These are phyloP conservation scores for Drosophila percnosoma DNA, from an alignment of 2,888 invertebrate species.

Conservation along the genomic window DNA sequence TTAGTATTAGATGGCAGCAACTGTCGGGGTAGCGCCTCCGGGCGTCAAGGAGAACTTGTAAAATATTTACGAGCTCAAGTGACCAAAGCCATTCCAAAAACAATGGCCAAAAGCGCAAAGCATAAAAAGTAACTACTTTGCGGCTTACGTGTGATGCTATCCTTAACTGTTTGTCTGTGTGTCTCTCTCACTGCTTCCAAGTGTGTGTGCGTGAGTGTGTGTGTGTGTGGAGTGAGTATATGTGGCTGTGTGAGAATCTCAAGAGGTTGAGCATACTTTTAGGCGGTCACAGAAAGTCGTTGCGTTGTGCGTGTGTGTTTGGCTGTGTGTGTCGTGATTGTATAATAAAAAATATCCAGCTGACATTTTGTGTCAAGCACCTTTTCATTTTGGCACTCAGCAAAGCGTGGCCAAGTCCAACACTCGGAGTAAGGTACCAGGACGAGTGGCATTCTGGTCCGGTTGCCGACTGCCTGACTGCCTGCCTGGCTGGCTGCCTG, in stretches of 20 bases:
- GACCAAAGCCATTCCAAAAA: constrained; percentile 63
- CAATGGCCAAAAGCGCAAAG: constrained; percentile 64
- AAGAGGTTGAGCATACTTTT: constrained; percentile 58
- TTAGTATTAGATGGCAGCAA: constrained; percentile 41
- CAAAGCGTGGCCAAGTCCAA: constrained; percentile 61
- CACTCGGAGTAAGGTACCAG: neutral
- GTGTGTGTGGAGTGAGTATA: constrained; percentile 11
- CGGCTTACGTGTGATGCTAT: constrained; percentile 69
- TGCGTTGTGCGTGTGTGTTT: constrained; percentile 25
- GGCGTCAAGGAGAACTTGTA: constrained; percentile 64
- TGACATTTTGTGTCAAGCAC: constrained; percentile 82
- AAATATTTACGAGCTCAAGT: constrained; percentile 78
- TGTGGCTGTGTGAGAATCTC: constrained; percentile 34
- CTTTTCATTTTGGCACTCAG: constrained; percentile 80
- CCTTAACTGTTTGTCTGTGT: constrained; percentile 26
- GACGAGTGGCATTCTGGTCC: constrained; percentile 13
- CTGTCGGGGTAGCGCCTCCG: neutral
- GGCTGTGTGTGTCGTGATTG: constrained; percentile 67
- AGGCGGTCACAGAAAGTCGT: constrained; percentile 43
- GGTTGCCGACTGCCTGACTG: constrained; percentile 2
- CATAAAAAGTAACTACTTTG: constrained; percentile 80
- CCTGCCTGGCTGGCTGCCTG: constrained; percentile 52
- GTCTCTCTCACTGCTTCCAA: neutral
- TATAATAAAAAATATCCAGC: constrained; percentile 80
- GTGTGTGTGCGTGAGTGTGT: neutral